Conservation (phyloP, 2,888 invertebrate species). For the Rosalia funebris region DNA sequence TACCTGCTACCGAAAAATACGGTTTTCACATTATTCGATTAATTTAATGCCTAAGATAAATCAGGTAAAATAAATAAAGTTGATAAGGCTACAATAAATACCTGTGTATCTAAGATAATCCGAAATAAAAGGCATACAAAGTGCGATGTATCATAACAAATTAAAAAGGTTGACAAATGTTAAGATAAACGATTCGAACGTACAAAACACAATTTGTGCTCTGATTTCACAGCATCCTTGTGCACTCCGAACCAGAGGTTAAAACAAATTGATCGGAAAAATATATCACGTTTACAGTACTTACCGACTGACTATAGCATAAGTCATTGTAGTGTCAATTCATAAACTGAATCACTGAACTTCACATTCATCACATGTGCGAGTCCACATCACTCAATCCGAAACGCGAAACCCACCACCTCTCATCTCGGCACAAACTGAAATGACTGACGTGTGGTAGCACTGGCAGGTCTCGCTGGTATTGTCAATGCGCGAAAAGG, state of each 20-base stretch:
- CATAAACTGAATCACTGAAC: constrained; percentile 44
- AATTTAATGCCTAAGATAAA: neutral
- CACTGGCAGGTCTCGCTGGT: constrained; percentile 11
- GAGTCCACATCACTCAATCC: constrained; percentile 46
- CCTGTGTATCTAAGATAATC: neutral
- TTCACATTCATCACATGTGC: constrained; percentile 55
- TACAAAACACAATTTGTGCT: constrained; percentile 17
- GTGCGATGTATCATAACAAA: constrained; percentile 8
- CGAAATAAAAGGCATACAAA: neutral
- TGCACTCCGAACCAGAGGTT: constrained; percentile 28
- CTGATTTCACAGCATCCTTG: constrained; percentile 29
- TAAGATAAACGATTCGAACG: constrained; percentile 27
- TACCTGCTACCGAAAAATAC: constrained; percentile 6
- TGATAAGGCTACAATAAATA: neutral
- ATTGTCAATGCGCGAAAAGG: constrained; percentile 14
- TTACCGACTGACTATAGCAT: constrained; percentile 50
- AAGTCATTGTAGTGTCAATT: constrained; percentile 51
- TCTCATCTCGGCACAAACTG: constrained; percentile 48
- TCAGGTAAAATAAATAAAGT: neutral
- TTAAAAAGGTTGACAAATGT: constrained; percentile 17
- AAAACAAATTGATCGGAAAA: constrained; percentile 25
- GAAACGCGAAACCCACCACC: constrained; percentile 43
- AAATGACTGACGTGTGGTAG: constrained; percentile 20
- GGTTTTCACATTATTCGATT: neutral
- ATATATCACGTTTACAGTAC: constrained; percentile 28